These are phyloP conservation scores for Cenopis cana DNA, from an alignment of 2,888 invertebrate species.

Conservation along the genomic window DNA sequence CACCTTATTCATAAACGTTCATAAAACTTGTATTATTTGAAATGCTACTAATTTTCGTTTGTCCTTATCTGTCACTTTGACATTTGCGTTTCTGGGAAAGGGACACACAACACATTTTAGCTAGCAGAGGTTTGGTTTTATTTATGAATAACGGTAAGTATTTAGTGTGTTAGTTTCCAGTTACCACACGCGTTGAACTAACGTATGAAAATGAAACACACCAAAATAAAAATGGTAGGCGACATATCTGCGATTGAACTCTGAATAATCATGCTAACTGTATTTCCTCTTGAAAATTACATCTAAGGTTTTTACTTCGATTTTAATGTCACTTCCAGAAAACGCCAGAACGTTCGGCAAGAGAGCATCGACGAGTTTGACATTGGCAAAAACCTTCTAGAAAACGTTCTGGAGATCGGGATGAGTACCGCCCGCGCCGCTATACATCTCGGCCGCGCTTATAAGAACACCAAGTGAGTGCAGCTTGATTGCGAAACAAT, in stretches of 20 bases:
- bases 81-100: too few relatives aligned
- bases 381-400: slow-evolving; percentile 71
- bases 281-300: too few relatives aligned
- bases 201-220: neutral
- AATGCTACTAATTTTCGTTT: too few relatives aligned
- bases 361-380: slow-evolving; percentile 62
- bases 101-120: too few relatives aligned
- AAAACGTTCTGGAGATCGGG: slow-evolving; percentile 79
- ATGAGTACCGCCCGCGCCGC: slow-evolving; percentile 84
- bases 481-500: neutral
- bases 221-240: neutral
- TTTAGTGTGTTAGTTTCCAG: too few relatives aligned
- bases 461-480: slow-evolving; percentile 78
- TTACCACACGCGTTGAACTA: neutral
- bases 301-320: neutral
- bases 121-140: too few relatives aligned
- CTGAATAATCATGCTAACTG: too few relatives aligned
- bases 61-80: too few relatives aligned
- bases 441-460: slow-evolving; percentile 83
- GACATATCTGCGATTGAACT: too few relatives aligned
- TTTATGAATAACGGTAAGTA: too few relatives aligned
- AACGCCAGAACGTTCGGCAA: slow-evolving; percentile 63
- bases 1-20: too few relatives aligned
- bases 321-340: slow-evolving; percentile 55
- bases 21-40: too few relatives aligned